These are phyloP conservation scores for Cephus sareptanus DNA, from an alignment of 2,888 invertebrate genomes.

Conservation along the genomic window DNA sequence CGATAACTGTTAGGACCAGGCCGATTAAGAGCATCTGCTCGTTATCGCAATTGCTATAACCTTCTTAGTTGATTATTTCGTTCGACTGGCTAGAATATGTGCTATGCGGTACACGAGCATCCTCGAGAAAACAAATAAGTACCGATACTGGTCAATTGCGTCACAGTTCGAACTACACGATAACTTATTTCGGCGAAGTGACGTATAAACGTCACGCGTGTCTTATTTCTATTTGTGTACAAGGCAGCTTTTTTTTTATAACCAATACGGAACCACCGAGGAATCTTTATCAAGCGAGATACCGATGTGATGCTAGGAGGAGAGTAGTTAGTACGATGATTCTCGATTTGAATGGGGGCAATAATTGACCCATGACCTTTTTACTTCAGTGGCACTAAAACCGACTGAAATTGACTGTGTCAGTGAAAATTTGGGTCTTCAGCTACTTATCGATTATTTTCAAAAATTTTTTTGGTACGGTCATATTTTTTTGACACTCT, in stretches of 20 bases:
- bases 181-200: constrained; percentile 25
- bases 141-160: constrained; percentile 27
- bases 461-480: background rate
- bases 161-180: constrained; percentile 29
- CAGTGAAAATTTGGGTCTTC: background rate
- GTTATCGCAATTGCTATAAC: background rate
- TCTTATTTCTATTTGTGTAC: background rate
- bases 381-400: constrained; percentile 13
- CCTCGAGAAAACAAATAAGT: constrained; percentile 17
- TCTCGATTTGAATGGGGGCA: constrained; percentile 40
- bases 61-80: background rate
- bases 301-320: constrained; percentile 22
- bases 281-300: constrained; percentile 51
- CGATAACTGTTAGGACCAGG: background rate
- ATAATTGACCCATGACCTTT: constrained; percentile 47
- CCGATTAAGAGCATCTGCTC: background rate
- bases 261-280: constrained; percentile 24
- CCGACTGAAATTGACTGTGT: background rate
- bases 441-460: background rate
- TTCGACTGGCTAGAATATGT: background rate
- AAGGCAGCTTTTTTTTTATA: background rate
- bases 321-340: constrained; percentile 25
- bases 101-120: background rate
- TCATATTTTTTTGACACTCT: background rate
- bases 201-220: background rate